Evolutionary conservation across 2,797 vertebrate genomes (phyloP).

Genomic region (Tinamus major): DNA sequence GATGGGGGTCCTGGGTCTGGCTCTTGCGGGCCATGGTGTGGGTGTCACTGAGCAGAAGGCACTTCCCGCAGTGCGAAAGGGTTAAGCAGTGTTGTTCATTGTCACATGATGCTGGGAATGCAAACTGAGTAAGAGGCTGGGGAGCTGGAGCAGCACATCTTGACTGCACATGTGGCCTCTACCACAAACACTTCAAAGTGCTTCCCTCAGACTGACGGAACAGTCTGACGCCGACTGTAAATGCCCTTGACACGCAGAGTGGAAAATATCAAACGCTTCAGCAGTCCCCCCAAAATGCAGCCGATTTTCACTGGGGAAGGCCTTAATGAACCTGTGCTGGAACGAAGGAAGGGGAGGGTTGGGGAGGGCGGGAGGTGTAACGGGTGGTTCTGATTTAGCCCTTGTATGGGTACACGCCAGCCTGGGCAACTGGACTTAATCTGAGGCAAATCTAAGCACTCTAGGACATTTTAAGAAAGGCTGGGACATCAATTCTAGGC

Average conservation of each 20-base stretch:
- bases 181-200: conserved; percentile 98
- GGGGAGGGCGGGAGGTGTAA: conserved; percentile 22
- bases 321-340: conserved; percentile 78
- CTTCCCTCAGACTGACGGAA: conserved; percentile 92
- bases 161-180: conserved; percentile 97
- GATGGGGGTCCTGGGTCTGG: background rate
- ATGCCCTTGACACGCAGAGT: conserved; percentile 95
- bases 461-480: conserved; percentile 43
- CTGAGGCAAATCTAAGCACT: conserved; percentile 39
- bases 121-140: conserved; percentile 77
- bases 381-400: conserved; percentile 79
- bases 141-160: conserved; percentile 87
- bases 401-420: conserved; percentile 22
- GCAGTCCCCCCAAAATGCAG: conserved; percentile 77
- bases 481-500: conserved; percentile 42
- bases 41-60: background rate
- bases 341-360: conserved; percentile 33
- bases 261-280: conserved; percentile 93
- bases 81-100: conserved; percentile 91
- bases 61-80: conserved; percentile 73
- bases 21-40: background rate
- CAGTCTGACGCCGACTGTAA: conserved; percentile 98
- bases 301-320: conserved; percentile 74
- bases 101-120: conserved; percentile 93
- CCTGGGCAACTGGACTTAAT: conserved; percentile 56